A percentile compares a stretch with the other conserved stretches of the same genome.
These are phyloP conservation scores for Parapristionchus giblindavisi DNA, from an alignment of 2,888 invertebrate species.

Conservation along the genomic window DNA sequence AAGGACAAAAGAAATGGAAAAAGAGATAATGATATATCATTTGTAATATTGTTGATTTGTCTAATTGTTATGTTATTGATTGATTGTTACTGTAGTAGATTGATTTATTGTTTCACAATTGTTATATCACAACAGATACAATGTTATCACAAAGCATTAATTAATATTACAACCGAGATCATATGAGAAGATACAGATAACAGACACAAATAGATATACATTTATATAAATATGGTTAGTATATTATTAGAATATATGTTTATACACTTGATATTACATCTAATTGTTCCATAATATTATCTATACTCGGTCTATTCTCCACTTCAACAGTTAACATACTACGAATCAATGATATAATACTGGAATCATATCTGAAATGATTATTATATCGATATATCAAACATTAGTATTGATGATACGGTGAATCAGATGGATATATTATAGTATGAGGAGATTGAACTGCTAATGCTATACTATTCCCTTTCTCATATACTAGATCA, in stretches of 20 bases:
- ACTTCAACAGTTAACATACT: conserved; percentile 41
- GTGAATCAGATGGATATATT: conserved; percentile 45
- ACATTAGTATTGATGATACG: conserved; percentile 38
- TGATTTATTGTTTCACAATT: too few relatives aligned
- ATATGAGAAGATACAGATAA: too few relatives aligned
- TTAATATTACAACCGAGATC: too few relatives aligned
- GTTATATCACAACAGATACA: too few relatives aligned
- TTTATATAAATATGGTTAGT: too few relatives aligned
- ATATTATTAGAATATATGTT: too few relatives aligned
- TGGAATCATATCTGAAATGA: conserved; percentile 30
- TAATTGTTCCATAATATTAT: conserved; percentile 32
- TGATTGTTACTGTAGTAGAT: too few relatives aligned
- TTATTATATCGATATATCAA: not conserved
- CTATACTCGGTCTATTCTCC: conserved; percentile 39
- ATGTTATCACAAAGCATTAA: too few relatives aligned
- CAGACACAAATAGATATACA: too few relatives aligned
- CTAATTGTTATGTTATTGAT: too few relatives aligned
- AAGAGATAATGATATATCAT: conserved; percentile 46
- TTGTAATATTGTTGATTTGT: too few relatives aligned
- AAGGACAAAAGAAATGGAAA: conserved; percentile 57
- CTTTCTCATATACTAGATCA: conserved; percentile 84
- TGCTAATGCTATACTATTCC: conserved; percentile 86
- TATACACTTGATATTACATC: not conserved
- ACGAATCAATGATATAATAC: conserved; percentile 42
- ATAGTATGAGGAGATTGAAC: conserved; percentile 72